phyloP scores from a whole-genome alignment of 2,113 vertebrate genomes.

The Lates calcarifer region DNA sequence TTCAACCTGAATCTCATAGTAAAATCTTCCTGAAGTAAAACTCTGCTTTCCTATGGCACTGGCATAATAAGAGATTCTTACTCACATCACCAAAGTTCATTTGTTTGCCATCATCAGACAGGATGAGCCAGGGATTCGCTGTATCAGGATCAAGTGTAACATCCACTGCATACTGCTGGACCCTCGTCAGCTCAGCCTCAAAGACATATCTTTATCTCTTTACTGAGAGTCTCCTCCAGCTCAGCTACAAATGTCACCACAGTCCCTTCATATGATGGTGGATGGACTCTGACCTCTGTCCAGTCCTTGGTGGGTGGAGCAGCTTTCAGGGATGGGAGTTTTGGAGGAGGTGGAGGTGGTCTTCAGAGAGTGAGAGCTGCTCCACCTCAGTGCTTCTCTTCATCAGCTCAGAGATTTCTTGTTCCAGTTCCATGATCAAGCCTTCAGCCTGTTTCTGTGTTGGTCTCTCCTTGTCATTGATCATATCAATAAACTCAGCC shows the following conservation, averaged over 20 bases:
- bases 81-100: not conserved
- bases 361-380: not conserved
- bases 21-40: conserved; percentile 2
- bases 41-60: not conserved
- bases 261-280: not conserved
- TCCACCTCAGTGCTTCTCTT: too few species aligned
- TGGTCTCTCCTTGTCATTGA: not conserved
- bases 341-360: too few species aligned
- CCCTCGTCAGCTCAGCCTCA: too few species aligned
- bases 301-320: too few species aligned
- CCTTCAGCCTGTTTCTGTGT: not conserved
- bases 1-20: conserved; percentile 11
- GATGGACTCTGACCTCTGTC: too few species aligned
- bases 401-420: too few species aligned
- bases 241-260: not conserved
- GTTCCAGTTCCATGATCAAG: not conserved
- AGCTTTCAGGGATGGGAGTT: not conserved
- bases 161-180: too few species aligned
- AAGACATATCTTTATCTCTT: not conserved
- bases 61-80: not conserved
- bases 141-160: too few species aligned
- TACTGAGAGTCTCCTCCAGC: not conserved
- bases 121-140: too few species aligned
- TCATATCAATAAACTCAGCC: not conserved
- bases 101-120: not conserved